phyloP scores from a whole-genome alignment of 1,140 invertebrate species.

The Drosophila nigromelanica region DNA sequence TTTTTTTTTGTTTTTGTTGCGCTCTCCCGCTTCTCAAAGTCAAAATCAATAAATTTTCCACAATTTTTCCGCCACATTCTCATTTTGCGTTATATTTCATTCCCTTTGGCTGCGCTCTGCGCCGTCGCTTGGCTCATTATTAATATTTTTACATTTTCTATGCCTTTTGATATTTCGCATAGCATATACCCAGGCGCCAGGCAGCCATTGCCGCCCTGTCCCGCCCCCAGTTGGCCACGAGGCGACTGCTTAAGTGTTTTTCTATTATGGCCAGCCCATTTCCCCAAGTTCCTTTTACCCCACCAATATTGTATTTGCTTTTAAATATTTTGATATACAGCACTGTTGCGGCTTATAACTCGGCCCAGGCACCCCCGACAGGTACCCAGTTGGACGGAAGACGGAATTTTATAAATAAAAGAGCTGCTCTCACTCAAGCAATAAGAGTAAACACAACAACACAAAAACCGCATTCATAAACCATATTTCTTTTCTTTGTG shows the following conservation, averaged over 20 bases:
- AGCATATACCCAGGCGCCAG: conserved; percentile 38
- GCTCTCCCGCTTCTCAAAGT: conserved; percentile 35
- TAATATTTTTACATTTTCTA: conserved; percentile 75
- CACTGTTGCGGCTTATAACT: conserved; percentile 65
- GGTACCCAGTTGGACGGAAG: conserved; percentile 19
- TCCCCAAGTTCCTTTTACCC: conserved; percentile 40
- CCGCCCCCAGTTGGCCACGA: conserved; percentile 25
- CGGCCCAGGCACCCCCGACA: conserved; percentile 21
- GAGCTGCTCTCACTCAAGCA: too few relatives aligned
- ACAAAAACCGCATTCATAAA: not conserved
- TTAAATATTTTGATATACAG: conserved; percentile 83
- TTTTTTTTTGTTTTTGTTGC: conserved; percentile 12
- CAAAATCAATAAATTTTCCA: conserved; percentile 60
- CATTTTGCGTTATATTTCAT: conserved; percentile 12
- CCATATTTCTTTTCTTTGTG: not conserved
- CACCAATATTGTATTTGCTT: conserved; percentile 81
- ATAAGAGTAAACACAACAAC: too few relatives aligned
- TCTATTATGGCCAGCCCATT: conserved; percentile 66
- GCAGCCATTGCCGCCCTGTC: not conserved
- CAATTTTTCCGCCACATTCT: conserved; percentile 35
- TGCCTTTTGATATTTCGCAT: conserved; percentile 72
- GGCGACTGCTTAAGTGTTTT: conserved; percentile 75
- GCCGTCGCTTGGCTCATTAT: conserved; percentile 54
- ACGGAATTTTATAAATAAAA: too few relatives aligned
- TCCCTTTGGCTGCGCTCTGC: conserved; percentile 10